These are phyloP conservation scores for Pseudorasbora parva DNA, from an alignment of 2,113 vertebrate genomes.

Conservation along the genomic window DNA sequence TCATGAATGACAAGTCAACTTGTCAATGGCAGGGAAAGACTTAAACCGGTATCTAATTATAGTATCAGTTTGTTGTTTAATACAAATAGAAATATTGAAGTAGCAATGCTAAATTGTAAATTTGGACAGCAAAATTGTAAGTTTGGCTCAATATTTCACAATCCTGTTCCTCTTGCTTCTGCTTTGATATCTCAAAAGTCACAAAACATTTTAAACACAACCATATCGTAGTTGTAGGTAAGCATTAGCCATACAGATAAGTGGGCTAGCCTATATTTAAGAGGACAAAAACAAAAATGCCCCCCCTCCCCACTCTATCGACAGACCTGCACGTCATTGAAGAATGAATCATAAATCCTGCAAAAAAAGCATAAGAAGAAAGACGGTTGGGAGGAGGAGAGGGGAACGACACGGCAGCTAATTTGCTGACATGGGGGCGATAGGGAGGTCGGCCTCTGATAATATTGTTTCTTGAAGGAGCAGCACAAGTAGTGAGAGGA, in stretches of 20 bases:
- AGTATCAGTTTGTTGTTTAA: neutral
- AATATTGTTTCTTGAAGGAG: conserved; percentile 86
- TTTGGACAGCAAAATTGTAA: neutral
- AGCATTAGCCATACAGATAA: too few relatives aligned
- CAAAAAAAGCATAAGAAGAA: conserved; percentile 31
- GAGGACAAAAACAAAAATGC: neutral
- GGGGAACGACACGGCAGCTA: conserved; percentile 78
- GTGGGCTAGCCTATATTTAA: too few relatives aligned
- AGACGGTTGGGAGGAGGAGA: conserved; percentile 47
- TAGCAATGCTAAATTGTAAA: neutral
- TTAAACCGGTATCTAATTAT: too few relatives aligned
- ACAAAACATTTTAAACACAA: neutral
- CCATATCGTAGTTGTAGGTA: neutral
- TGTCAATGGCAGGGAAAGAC: too few relatives aligned
- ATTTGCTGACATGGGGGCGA: conserved; percentile 82
- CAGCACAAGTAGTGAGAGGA: conserved; percentile 84
- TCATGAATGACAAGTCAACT: too few relatives aligned
- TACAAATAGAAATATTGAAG: neutral
- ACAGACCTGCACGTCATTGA: conserved; percentile 55
- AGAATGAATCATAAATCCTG: conserved; percentile 30
- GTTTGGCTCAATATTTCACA: neutral
- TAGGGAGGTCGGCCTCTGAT: conserved; percentile 74
- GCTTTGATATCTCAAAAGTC: neutral
- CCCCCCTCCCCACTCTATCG: neutral
- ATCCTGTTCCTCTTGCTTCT: neutral